Base-by-base conservation (phyloP, 2,113 vertebrate species). In the Strix uralensis region DNA sequence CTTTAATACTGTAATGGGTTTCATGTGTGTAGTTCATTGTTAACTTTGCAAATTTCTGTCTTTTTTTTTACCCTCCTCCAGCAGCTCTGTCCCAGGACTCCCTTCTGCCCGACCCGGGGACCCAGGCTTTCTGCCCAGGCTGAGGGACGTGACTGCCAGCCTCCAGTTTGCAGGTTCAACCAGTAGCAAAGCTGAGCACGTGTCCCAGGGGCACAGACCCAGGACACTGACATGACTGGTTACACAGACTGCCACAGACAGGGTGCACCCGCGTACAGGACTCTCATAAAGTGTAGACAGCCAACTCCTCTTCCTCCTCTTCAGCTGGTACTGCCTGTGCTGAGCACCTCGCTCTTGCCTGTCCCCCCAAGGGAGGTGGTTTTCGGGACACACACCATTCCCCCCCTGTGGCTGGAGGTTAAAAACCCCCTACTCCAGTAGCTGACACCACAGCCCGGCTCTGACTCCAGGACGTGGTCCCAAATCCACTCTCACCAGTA, bases 361-460 rank as follows among this genome's bases (percentile, higher is more conserved):
- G 42, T 32, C 3, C 11, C 17, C 11, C 22, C 15, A 10, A 5
- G 73, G 65, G 29, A 78, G 57, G 30, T 32, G 26, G 5, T 58
- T 71, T 80, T 66, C 7, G 19, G 44, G 38, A 16, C 17, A 6
- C 13, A 5, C 19, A 9, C 51, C 23, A 15, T 59, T 51, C 27
- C 52, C 3, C 0, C 15, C 27, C 51, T 8, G 34, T 4, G 52
- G 44, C 67, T 66, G 66, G 44, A 34, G 23, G 44, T 20, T 26
- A 34, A 44, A 57, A 44, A 52, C 36, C 19, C 19, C 44, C 17
- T 42, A 22, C 29, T 25, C 29, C 32, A 20, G 34, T 5, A 58
- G 17, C 12, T 79, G 21, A 65, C 32, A 42, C 40, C 42, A n/a
- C 25, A 8, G 1, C 2, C 38, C n/a, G 0, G 1, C 5, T 14